A percentile compares a stretch with the other conserved stretches of the same genome.
These are phyloP conservation scores for Agonopterix heracliana DNA, from an alignment of 2,888 invertebrate genomes.

Conservation along the genomic window DNA sequence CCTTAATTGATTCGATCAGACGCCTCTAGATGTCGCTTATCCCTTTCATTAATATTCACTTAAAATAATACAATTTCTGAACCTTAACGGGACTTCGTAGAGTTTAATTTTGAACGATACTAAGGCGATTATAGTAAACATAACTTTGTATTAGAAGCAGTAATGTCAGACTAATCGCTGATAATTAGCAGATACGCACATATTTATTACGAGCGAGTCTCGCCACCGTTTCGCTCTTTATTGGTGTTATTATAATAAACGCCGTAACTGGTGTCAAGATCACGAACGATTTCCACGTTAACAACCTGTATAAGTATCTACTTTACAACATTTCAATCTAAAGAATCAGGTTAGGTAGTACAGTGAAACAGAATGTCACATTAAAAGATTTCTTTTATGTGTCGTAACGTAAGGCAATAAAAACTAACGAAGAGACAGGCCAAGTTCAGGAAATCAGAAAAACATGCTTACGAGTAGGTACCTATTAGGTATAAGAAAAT, in stretches of 20 bases:
- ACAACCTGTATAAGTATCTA: conserved; percentile 6
- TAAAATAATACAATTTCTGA: not conserved
- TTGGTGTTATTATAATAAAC: conserved; percentile 22
- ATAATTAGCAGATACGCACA: conserved; percentile 39
- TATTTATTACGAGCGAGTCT: conserved; percentile 26
- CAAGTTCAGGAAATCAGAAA: too few species aligned
- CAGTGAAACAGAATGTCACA: not conserved
- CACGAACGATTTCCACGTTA: conserved; percentile 15
- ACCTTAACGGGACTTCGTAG: not conserved
- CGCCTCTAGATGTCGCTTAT: conserved; percentile 31
- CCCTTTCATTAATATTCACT: not conserved
- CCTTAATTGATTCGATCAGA: conserved; percentile 35
- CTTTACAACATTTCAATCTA: not conserved
- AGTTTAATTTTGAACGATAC: not conserved
- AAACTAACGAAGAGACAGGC: too few species aligned
- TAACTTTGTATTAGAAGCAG: conserved; percentile 22
- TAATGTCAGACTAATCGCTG: conserved; percentile 36
- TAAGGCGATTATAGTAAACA: conserved; percentile 7
- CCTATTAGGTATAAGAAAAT: too few species aligned
- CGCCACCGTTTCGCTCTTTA: conserved; percentile 25
- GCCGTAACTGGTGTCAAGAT: conserved; percentile 19
- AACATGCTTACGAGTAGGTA: too few species aligned
- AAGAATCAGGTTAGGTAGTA: conserved; percentile 2
- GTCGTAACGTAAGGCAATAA: too few species aligned
- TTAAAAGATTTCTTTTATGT: too few species aligned